Evolutionary conservation across 2,888 invertebrate genomes (phyloP), one percentile per base, ranked within the genome.

Genomic region (Orthosia gothica): DNA sequence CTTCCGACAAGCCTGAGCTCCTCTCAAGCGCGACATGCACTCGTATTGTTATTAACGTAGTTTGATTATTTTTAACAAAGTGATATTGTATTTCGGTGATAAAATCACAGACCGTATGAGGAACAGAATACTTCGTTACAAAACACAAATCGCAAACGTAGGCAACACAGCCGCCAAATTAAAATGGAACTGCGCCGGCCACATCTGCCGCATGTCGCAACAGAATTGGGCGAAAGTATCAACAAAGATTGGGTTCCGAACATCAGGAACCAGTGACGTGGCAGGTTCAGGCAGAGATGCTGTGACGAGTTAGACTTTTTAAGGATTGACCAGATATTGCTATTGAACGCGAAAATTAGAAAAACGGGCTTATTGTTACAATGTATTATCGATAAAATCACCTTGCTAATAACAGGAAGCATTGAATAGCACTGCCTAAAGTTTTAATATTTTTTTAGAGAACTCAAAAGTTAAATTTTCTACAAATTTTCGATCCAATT

Each of bases 1-100:
- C 92, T 93, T 94, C 94, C 93, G 93, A 91, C 91, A 91, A 90
- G 91, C 85, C 91, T 88, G 80, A 70, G 81, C 74, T 89, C 86
- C 87, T 89, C 90, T 92, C 92, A 84, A 91, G 91, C 93, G 91
- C 84, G 87, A 90, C 92, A 87, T 74, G 74, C 73, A 83, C 67
- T 81, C 75, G 74, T 85, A 82, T 86, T 82, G 78, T 81, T 76
- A 87, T 58, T 68, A 52, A 59, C 20, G 49, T 47, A 54, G 61
- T 58, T 67, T 70, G 55, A 64, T 70, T 65, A 68, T 59, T 72
- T 74, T 47, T 20, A 63, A 58, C 57, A 32, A 68, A 45, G 45
- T 61, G 15, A 7, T 20, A 45, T 59, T 13, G n/a, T 45, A 16
- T 61, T 45, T 16, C 15, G 20, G 20, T 16, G 20, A 4, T 20